Percentiles rank a stretch among this genome's conserved stretches.
Evolutionary conservation across 1,140 invertebrate genomes (phyloP).

Genomic region (Hycleus cichorii): DNA sequence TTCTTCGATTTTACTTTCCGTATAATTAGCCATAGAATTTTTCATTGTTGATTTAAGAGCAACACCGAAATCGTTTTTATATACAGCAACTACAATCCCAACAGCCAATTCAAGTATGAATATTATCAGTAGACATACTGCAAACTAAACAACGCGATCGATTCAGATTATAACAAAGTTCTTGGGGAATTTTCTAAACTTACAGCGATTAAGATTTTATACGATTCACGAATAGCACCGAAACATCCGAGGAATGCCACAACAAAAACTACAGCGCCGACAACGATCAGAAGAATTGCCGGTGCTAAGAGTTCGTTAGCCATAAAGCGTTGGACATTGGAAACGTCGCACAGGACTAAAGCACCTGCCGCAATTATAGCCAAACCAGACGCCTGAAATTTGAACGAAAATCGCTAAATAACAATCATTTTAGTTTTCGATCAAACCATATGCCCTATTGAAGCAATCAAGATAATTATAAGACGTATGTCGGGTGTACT

Average conservation of each 20-base stretch:
- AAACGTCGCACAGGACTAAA: conserved; percentile 48
- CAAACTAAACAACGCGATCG: conserved; percentile 51
- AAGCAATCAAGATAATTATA: no score
- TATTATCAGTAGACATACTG: conserved; percentile 57
- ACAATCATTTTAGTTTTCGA: no score
- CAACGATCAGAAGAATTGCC: conserved; percentile 58
- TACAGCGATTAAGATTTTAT: conserved; percentile 58
- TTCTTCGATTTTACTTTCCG: conserved; percentile 42
- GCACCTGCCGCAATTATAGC: conserved; percentile 52
- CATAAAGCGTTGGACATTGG: conserved; percentile 50
- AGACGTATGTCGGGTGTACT: no score
- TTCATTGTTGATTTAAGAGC: conserved; percentile 46
- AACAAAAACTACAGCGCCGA: conserved; percentile 61
- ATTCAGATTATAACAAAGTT: not conserved
- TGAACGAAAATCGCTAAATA: no score
- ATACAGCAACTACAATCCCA: conserved; percentile 63
- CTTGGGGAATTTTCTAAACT: conserved; percentile 28
- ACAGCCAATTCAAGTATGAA: conserved; percentile 67
- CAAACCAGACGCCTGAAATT: conserved; percentile 52
- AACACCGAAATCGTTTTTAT: conserved; percentile 51
- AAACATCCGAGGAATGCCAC: conserved; percentile 68
- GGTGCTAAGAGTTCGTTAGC: conserved; percentile 50
- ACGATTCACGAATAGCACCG: conserved; percentile 62
- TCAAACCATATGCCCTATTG: no score
- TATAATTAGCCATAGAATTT: conserved; percentile 49